These are phyloP conservation scores for Tachysurus vachellii DNA, from an alignment of 2,113 vertebrate genomes.

Conservation along the genomic window DNA sequence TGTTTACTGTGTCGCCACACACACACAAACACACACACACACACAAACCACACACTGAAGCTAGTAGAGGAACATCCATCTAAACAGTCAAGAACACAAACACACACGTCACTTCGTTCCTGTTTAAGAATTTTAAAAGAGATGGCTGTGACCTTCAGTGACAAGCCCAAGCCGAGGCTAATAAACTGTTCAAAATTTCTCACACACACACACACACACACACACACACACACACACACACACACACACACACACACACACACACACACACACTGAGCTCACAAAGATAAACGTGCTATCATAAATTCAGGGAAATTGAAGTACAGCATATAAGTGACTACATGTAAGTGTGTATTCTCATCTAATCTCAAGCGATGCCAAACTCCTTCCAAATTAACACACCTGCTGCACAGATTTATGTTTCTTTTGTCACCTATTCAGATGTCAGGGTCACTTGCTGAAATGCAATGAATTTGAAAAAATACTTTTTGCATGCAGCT, in stretches of 20 bases:
- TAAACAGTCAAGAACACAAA: not conserved
- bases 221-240: constrained; percentile 15
- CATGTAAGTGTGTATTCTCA: not conserved
- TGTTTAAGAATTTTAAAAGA: not conserved
- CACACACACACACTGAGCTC: constrained; percentile 18
- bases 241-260: not conserved
- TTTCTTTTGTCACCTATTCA: not conserved
- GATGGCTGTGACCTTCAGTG: not conserved
- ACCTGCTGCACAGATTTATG: not conserved
- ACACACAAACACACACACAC: not conserved
- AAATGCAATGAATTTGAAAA: not conserved
- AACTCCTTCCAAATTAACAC: not conserved
- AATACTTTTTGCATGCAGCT: not conserved
- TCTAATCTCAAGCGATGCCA: not conserved
- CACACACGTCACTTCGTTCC: not conserved
- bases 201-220: not conserved
- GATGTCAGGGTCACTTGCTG: not conserved
- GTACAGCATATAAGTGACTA: not conserved
- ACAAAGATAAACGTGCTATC: not conserved
- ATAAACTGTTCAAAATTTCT: not conserved
- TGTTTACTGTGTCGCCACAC: not conserved
- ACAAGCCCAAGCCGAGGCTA: constrained; percentile 1
- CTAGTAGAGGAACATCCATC: not conserved
- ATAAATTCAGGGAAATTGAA: not conserved
- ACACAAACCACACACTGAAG: not conserved